phyloP scores from a whole-genome alignment of 2,113 vertebrate genomes.

The Blennius ocellaris region DNA sequence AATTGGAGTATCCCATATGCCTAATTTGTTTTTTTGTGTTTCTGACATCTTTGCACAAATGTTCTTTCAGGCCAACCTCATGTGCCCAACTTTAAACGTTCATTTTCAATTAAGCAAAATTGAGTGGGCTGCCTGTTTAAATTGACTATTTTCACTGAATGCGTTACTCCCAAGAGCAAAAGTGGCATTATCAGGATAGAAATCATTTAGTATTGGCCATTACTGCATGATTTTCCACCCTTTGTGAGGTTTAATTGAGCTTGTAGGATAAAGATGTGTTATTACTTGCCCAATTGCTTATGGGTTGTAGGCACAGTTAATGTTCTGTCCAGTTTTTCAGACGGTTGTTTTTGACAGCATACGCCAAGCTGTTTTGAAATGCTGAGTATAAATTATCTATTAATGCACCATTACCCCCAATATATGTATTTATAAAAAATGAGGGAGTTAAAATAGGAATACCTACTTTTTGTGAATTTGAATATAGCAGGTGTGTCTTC shows the following conservation, averaged over 20 bases:
- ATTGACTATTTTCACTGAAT: slow-evolving; percentile 27
- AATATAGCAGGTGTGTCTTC: no score
- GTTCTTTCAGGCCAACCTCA: background rate
- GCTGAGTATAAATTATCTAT: slow-evolving; percentile 2
- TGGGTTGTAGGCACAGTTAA: slow-evolving; percentile 50
- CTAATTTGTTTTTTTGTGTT: background rate
- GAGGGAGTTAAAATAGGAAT: no score
- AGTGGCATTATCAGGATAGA: slow-evolving; percentile 20
- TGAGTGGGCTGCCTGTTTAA: background rate
- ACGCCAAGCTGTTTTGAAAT: background rate
- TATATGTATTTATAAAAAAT: background rate
- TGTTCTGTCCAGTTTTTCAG: slow-evolving; percentile 30
- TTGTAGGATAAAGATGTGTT: slow-evolving; percentile 57
- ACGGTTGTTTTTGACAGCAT: slow-evolving; percentile 14
- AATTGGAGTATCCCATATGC: background rate
- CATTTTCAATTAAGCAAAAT: slow-evolving; percentile 33
- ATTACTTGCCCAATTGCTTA: slow-evolving; percentile 56
- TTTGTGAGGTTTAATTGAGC: slow-evolving; percentile 64
- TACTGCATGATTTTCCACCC: slow-evolving; percentile 27
- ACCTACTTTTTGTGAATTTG: background rate
- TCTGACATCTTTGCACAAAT: background rate
- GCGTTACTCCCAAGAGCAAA: slow-evolving; percentile 4
- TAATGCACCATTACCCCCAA: background rate
- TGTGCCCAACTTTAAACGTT: background rate
- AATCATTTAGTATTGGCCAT: slow-evolving; percentile 39